These are phyloP conservation scores for Pelagia noctiluca DNA, from an alignment of 30 jellyfish, hydroid and myxozoan species.

Conservation along the genomic window DNA sequence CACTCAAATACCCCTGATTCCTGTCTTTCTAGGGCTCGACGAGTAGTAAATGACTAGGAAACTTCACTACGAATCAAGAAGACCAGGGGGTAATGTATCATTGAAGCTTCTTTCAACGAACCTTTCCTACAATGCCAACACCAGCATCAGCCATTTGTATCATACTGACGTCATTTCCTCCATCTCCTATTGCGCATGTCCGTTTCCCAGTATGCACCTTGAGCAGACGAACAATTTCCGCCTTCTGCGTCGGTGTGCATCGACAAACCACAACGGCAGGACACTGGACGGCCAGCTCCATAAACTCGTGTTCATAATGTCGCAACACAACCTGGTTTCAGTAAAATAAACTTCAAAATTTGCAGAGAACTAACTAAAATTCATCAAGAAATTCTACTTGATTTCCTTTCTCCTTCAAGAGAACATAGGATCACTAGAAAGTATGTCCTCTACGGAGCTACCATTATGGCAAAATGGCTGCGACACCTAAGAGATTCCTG, in stretches of 20 bases:
- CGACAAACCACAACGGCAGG: constrained; percentile 99
- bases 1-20: too few species aligned
- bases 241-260: constrained; percentile 98
- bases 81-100: too few species aligned
- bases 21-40: too few species aligned
- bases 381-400: too few species aligned
- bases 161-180: constrained; percentile 99
- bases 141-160: constrained; percentile 99
- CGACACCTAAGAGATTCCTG: too few species aligned
- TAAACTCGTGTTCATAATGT: constrained; percentile 97
- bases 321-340: constrained; percentile 68
- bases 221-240: constrained; percentile 90
- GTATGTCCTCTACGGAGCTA: too few species aligned
- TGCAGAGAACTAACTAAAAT: not conserved
- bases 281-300: constrained; percentile 99
- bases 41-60: too few species aligned
- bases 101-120: constrained; percentile 3
- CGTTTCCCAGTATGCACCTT: constrained; percentile 91
- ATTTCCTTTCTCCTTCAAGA: too few species aligned
- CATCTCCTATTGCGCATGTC: constrained; percentile 98
- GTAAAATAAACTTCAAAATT: not conserved
- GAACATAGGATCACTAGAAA: too few species aligned
- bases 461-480: too few species aligned
- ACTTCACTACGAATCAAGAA: too few species aligned
- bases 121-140: constrained; percentile 98